A percentile compares a stretch with the other conserved stretches of the same genome.
Conservation (phyloP, 2,797 vertebrate species). For the Sternarchorhynchus goeldii region DNA sequence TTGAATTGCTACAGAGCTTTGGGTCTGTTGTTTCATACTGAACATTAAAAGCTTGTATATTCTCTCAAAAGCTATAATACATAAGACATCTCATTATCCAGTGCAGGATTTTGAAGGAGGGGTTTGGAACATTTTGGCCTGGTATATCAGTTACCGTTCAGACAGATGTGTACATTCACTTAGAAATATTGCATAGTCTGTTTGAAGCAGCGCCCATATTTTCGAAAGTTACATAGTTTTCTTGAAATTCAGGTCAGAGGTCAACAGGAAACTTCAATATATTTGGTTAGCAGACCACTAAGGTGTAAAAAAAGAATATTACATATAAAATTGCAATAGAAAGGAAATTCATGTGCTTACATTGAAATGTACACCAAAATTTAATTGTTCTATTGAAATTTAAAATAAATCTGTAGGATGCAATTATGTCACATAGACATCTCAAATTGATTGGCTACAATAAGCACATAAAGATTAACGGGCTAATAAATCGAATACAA, state of each 20-base stretch:
- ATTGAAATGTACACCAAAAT: not conserved
- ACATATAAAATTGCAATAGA: not conserved
- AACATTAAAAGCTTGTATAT: not conserved
- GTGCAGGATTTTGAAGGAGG: not conserved
- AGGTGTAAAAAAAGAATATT: not conserved
- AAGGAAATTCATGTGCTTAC: not conserved
- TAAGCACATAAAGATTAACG: too few species aligned
- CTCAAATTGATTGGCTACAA: not conserved
- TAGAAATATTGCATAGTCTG: conserved; percentile 22
- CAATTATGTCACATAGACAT: too few species aligned
- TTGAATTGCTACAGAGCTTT: conserved; percentile 1
- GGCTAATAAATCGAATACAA: not conserved
- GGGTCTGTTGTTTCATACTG: not conserved
- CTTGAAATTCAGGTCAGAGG: conserved; percentile 16
- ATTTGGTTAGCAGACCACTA: not conserved
- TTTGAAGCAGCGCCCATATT: conserved; percentile 19
- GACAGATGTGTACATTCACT: conserved; percentile 18
- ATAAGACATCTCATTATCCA: not conserved
- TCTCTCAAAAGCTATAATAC: not conserved
- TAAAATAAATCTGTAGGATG: not conserved
- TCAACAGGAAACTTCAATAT: conserved; percentile 34
- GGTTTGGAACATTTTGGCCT: conserved; percentile 13
- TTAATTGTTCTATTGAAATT: not conserved
- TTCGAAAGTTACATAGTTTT: conserved; percentile 30
- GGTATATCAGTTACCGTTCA: conserved; percentile 17